phyloP scores from a whole-genome alignment of 2,797 vertebrate species.

The Pogonophryne albipinna region DNA sequence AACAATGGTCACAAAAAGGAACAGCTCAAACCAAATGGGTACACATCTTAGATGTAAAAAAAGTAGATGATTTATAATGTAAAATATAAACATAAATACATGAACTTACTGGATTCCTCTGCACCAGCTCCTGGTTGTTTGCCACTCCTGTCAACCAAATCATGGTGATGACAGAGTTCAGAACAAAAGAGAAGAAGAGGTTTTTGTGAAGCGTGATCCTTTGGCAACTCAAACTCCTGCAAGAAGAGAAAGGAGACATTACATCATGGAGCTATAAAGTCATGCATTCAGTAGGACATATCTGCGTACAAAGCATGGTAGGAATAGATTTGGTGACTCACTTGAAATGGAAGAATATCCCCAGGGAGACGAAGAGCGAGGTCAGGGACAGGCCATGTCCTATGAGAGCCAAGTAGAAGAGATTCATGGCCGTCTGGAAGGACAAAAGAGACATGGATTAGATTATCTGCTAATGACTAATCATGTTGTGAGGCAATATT shows the following conservation, averaged over 20 bases:
- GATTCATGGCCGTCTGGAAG: conserved; percentile 94
- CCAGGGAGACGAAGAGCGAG: conserved; percentile 93
- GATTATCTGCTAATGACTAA: conserved; percentile 27
- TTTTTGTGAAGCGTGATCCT: conserved; percentile 99
- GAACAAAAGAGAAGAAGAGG: conserved; percentile 96
- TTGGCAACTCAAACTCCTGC: conserved; percentile 96
- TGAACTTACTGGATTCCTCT: conserved; percentile 92
- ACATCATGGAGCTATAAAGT: background rate
- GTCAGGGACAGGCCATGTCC: conserved; percentile 95
- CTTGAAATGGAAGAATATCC: conserved; percentile 99
- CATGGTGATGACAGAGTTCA: conserved; percentile 95
- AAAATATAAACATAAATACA: background rate
- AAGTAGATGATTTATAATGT: background rate
- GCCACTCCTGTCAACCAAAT: conserved; percentile 92
- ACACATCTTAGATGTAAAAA: background rate
- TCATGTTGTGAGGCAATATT: background rate
- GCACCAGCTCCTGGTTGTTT: conserved; percentile 94
- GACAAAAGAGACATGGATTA: conserved; percentile 44
- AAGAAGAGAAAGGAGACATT: conserved; percentile 26
- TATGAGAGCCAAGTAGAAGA: conserved; percentile 95
- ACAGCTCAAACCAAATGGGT: background rate
- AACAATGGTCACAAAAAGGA: background rate
- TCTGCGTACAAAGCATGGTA: background rate
- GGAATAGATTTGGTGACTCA: conserved; percentile 79
- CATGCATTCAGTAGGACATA: background rate